These are phyloP conservation scores for Neolamprologus falcicula DNA, from an alignment of 2,113 vertebrate genomes.

Conservation along the genomic window DNA sequence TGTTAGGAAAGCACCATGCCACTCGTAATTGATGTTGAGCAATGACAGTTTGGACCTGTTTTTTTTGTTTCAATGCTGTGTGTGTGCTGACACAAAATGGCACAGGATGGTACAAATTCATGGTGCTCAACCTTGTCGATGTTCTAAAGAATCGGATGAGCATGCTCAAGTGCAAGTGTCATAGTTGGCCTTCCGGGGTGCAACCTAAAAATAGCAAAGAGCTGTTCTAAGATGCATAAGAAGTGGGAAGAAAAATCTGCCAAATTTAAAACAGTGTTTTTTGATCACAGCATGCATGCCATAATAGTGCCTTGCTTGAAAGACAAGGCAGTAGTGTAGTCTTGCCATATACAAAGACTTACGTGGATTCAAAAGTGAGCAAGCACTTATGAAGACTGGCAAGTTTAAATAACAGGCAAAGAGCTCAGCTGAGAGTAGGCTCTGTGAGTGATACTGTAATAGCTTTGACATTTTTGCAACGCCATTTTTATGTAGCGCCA, in stretches of 20 bases:
- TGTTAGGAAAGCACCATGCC: not conserved
- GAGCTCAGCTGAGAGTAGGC: not conserved
- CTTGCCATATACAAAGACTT: not conserved
- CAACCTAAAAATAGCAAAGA: not conserved
- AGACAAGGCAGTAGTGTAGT: not conserved
- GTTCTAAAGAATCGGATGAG: not conserved
- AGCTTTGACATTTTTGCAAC: conserved; percentile 64
- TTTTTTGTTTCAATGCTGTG: not conserved
- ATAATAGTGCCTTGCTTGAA: not conserved
- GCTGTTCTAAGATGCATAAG: not conserved
- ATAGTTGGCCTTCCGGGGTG: not conserved
- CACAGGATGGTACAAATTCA: not conserved
- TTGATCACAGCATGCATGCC: not conserved
- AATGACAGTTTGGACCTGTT: not conserved
- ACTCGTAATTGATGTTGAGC: not conserved
- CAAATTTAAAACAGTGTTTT: not conserved
- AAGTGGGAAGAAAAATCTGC: not conserved
- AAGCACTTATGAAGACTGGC: conserved; percentile 9
- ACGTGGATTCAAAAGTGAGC: not conserved
- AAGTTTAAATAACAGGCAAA: conserved; percentile 15
- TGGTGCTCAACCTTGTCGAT: not conserved
- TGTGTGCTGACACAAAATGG: not conserved
- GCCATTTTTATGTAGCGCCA: conserved; percentile 14
- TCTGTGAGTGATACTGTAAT: conserved; percentile 23
- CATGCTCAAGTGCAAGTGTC: not conserved